Percentiles rank a stretch among this genome's conserved stretches.
phyloP scores from a whole-genome alignment of 1,140 invertebrate species.

The Drosophila burlai region DNA sequence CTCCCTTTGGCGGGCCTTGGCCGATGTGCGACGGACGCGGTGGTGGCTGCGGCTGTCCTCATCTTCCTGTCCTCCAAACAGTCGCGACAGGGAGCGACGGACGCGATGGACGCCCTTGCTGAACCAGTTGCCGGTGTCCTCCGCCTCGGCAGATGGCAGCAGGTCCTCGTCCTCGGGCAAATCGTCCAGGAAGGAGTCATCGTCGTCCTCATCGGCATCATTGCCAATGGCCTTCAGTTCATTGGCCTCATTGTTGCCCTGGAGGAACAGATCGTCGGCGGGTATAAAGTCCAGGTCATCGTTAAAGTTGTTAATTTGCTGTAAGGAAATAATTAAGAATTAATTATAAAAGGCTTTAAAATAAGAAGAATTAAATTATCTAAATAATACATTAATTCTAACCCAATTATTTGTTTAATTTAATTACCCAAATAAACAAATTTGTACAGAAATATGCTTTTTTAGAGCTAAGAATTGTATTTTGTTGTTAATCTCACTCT shows the following conservation, averaged over 20 bases:
- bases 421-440: too few species aligned
- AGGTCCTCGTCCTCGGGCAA: constrained; percentile 24
- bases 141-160: constrained; percentile 29
- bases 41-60: not conserved
- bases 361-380: too few species aligned
- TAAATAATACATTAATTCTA: too few species aligned
- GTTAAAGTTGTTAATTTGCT: constrained; percentile 62
- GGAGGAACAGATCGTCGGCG: constrained; percentile 34
- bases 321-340: not conserved
- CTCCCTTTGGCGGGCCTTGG: constrained; percentile 15
- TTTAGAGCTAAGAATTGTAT: too few species aligned
- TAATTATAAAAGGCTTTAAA: not conserved
- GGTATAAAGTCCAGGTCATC: constrained; percentile 47
- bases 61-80: constrained; percentile 60
- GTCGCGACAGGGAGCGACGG: constrained; percentile 63
- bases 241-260: constrained; percentile 3
- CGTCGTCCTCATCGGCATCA: not conserved
- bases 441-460: too few species aligned
- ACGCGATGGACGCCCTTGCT: constrained; percentile 62
- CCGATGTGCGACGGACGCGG: not conserved
- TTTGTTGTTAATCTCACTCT: too few species aligned
- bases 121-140: constrained; percentile 56
- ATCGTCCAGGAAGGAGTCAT: constrained; percentile 7
- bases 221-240: constrained; percentile 3
- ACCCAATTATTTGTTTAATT: too few species aligned